Percentiles rank a stretch among this genome's conserved stretches.
Conservation (phyloP, 2,888 invertebrate genomes). For the Leucophora obtusa region DNA sequence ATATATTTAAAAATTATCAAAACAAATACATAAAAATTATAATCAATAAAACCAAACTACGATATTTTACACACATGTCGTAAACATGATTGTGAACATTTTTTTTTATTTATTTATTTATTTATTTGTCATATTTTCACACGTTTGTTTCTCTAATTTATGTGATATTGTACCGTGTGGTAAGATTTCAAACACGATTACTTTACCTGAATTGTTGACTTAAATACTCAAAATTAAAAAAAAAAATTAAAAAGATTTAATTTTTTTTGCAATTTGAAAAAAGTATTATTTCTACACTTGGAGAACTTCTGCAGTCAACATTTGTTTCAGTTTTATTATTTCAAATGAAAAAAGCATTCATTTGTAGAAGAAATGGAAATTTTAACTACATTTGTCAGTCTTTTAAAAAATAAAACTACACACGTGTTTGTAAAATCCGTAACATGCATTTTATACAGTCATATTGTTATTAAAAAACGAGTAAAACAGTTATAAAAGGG, state of each 20-base stretch:
- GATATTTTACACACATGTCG: slow-evolving; percentile 10
- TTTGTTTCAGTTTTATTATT: too few relatives aligned
- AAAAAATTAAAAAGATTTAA: background rate
- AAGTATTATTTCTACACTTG: too few relatives aligned
- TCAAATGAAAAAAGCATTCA: too few relatives aligned
- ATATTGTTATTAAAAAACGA: too few relatives aligned
- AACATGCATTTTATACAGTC: too few relatives aligned
- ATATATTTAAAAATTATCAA: too few relatives aligned
- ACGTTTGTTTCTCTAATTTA: slow-evolving; percentile 19
- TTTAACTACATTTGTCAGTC: too few relatives aligned
- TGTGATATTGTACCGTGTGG: background rate
- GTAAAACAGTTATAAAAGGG: too few relatives aligned
- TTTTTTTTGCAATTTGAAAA: background rate
- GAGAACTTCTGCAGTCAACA: too few relatives aligned
- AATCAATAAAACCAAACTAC: slow-evolving; percentile 16
- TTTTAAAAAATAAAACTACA: too few relatives aligned
- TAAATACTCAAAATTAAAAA: background rate
- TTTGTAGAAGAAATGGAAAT: too few relatives aligned
- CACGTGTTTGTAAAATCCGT: too few relatives aligned
- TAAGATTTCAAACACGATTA: slow-evolving; percentile 20
- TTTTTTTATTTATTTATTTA: background rate
- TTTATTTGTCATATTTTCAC: slow-evolving; percentile 41
- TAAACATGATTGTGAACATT: slow-evolving; percentile 17
- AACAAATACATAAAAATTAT: background rate
- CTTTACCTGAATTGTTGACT: slow-evolving; percentile 14